A percentile compares a stretch with the other conserved stretches of the same genome.
Conservation (phyloP, 2,888 invertebrate genomes). For the Drosophila acutilabella region DNA sequence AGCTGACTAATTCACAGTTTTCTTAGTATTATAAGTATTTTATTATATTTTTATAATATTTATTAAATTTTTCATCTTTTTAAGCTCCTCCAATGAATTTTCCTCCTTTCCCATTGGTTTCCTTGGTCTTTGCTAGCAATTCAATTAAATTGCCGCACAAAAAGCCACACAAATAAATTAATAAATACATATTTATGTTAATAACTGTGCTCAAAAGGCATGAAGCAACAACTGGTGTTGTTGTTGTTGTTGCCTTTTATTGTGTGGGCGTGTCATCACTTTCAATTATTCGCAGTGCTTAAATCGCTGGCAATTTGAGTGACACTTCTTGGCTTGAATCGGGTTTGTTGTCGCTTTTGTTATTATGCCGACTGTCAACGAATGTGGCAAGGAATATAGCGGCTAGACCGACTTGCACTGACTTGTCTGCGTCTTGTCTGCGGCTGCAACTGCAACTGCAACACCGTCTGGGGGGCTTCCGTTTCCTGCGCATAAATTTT, state of each 20-base stretch:
- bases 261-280: constrained; percentile 76
- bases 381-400: constrained; percentile 38
- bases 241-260: background rate
- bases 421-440: constrained; percentile 53
- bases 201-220: constrained; percentile 13
- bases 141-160: constrained; percentile 34
- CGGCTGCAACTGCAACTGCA: constrained; percentile 31
- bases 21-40: too few relatives aligned
- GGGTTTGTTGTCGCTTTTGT: constrained; percentile 45
- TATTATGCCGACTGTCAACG: constrained; percentile 64
- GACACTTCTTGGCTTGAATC: constrained; percentile 41
- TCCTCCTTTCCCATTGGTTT: too few relatives aligned
- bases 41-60: too few relatives aligned
- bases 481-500: constrained; percentile 80
- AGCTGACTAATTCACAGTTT: too few relatives aligned
- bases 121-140: background rate
- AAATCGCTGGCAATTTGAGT: constrained; percentile 57
- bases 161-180: constrained; percentile 5
- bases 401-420: constrained; percentile 13
- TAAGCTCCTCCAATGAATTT: too few relatives aligned
- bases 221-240: constrained; percentile 14
- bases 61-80: too few relatives aligned
- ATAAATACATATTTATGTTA: constrained; percentile 11
- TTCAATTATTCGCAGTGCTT: constrained; percentile 59
- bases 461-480: constrained; percentile 70